Base-by-base conservation (phyloP, 2,797 vertebrate genomes). In the Microchirus variegatus region DNA sequence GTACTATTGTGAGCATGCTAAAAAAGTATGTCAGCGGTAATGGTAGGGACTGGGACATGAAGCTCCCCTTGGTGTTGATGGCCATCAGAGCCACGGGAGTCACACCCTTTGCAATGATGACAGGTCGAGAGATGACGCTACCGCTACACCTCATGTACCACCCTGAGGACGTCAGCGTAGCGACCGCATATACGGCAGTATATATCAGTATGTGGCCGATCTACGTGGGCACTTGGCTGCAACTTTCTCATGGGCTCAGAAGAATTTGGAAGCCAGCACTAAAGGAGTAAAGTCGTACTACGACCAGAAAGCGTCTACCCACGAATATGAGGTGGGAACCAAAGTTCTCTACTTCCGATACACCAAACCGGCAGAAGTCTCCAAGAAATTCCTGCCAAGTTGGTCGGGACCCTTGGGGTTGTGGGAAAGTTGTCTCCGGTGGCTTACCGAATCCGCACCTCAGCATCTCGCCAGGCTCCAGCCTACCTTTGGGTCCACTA, bases 21-120 rank as follows among this genome's bases (percentile, higher is more conserved):
- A 66, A 57, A 13, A 80, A 77, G 15, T 63, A 64, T 18, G 38
- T 67, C 6, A 18, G 31, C 4, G 36, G 35, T 9, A 63, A 53
- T 17, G 22, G 46, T 1, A 44, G 52, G 13, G 67, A 75, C 12
- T 59, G 61, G 73, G 54, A 75, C 10, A n/a, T 52, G 10, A 71
- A 75, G n/a, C n/a, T n/a, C n/a, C n/a, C n/a, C n/a, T 14, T 70
- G 46, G 55, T 71, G 10, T 22, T 56, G 1, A 71, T 66, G 56
- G 67, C 62, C 55, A 26, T 52, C 47, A 8, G 59, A 55, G 13
- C 36, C 15, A 36, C 48, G 10, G 48, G 48, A 0, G 31, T 50
- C 15, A 35, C 66, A 4, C 61, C 61, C 0, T 70, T 73, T 40
- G 53, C 73, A 8, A 70, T 78, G 38, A 73, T 73, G 75, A 73